These are phyloP conservation scores for Eueides isabella DNA, from an alignment of 1,140 invertebrate species.

Conservation along the genomic window DNA sequence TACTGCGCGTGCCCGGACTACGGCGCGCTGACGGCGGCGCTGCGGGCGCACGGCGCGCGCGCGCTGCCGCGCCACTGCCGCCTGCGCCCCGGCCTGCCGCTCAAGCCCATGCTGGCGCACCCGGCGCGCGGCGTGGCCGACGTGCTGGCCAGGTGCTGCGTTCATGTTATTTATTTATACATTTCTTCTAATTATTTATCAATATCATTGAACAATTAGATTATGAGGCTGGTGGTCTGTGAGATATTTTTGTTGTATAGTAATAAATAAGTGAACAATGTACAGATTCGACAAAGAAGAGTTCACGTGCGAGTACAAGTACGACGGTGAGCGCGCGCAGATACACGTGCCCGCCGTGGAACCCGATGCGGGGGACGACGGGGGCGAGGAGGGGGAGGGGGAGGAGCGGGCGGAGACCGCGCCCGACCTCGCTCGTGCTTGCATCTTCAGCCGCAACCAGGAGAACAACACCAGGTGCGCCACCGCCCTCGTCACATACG, in stretches of 20 bases:
- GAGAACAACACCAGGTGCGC: constrained; percentile 95
- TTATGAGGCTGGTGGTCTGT: too few species aligned
- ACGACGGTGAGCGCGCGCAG: constrained; percentile 99
- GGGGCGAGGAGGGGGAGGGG: too few species aligned
- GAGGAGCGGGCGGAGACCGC: constrained; percentile 19
- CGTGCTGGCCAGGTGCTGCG: constrained; percentile 90
- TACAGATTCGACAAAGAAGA: constrained; percentile 92
- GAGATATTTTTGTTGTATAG: too few species aligned
- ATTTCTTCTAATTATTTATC: too few species aligned
- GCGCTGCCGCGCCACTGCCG: constrained; percentile 92
- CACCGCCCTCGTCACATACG: too few species aligned
- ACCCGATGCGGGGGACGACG: neutral
- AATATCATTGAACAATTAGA: too few species aligned
- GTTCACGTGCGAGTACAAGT: constrained; percentile 99
- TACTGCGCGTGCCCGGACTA: constrained; percentile 99
- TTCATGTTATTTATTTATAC: too few species aligned
- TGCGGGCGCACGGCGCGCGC: constrained; percentile 91
- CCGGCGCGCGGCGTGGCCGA: constrained; percentile 97
- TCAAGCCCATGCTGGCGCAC: constrained; percentile 99
- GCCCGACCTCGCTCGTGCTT: constrained; percentile 49
- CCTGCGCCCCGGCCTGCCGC: constrained; percentile 95
- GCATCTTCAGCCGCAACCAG: constrained; percentile 98
- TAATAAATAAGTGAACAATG: neutral
- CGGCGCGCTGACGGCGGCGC: constrained; percentile 91
- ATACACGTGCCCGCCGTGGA: constrained; percentile 81